Percentiles rank a stretch among this genome's conserved stretches.
phyloP scores from a whole-genome alignment of 1,140 invertebrate species.

The Oedothorax gibbosus region DNA sequence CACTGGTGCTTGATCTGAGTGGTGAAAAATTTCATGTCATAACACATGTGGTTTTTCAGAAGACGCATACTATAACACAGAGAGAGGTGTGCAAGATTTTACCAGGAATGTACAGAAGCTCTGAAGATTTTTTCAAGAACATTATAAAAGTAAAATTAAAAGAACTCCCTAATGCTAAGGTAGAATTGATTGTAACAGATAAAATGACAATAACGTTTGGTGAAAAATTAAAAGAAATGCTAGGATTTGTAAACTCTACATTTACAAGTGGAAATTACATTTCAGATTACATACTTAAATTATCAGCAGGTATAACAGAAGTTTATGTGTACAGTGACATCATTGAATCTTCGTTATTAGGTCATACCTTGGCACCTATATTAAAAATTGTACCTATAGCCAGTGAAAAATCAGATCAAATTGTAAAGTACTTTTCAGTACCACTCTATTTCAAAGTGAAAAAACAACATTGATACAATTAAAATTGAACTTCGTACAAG shows the following conservation, averaged over 20 bases:
- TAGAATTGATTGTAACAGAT: not conserved
- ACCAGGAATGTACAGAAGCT: too few relatives aligned
- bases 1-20: too few relatives aligned
- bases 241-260: not conserved
- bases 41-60: too few relatives aligned
- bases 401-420: not conserved
- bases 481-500: not conserved
- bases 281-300: too few relatives aligned
- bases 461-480: not conserved
- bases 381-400: not conserved
- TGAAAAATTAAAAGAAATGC: not conserved
- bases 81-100: too few relatives aligned
- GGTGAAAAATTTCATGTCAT: too few relatives aligned
- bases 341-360: not conserved
- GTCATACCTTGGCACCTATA: not conserved
- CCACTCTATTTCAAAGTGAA: not conserved
- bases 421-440: conserved; percentile 12
- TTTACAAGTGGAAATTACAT: not conserved
- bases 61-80: too few relatives aligned
- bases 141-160: too few relatives aligned
- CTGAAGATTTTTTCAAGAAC: too few relatives aligned
- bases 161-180: too few relatives aligned
- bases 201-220: not conserved
- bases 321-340: not conserved
- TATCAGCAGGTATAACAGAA: not conserved